A percentile compares a stretch with the other conserved stretches of the same genome.
These are phyloP conservation scores for Aplysia californica DNA, from an alignment of 1,140 invertebrate species.

Conservation along the genomic window DNA sequence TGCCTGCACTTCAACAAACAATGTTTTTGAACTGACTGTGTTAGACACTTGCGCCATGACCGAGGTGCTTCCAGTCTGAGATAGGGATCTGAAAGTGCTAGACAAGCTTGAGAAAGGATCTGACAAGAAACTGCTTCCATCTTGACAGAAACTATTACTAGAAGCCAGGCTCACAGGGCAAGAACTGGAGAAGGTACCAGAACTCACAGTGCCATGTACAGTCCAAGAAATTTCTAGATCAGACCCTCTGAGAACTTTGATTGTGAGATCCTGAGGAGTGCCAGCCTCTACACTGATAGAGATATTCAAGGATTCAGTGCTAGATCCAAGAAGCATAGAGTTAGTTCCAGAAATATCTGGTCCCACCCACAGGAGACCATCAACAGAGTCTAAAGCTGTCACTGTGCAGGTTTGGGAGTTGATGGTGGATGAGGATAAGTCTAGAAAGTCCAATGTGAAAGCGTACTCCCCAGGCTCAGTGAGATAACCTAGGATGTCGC, in stretches of 20 bases:
- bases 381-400: constrained; percentile 22
- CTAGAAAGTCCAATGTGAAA: constrained; percentile 3
- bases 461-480: constrained; percentile 23
- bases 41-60: constrained; percentile 23
- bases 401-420: constrained; percentile 21
- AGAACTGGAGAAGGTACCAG: neutral
- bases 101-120: constrained; percentile 33
- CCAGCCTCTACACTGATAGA: constrained; percentile 33
- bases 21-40: constrained; percentile 5
- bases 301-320: neutral
- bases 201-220: constrained; percentile 12
- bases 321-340: neutral
- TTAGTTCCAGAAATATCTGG: constrained; percentile 19
- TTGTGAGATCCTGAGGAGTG: constrained; percentile 12
- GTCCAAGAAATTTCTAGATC: constrained; percentile 28
- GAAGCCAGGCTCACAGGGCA: neutral
- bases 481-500: constrained; percentile 1
- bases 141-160: too few species aligned
- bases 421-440: neutral
- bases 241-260: constrained; percentile 34
- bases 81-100: constrained; percentile 15
- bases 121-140: constrained; percentile 25
- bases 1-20: constrained; percentile 15
- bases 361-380: constrained; percentile 32
- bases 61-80: neutral